Conservation (phyloP, 2,113 vertebrate species). For the Ploceus nigricollis region DNA sequence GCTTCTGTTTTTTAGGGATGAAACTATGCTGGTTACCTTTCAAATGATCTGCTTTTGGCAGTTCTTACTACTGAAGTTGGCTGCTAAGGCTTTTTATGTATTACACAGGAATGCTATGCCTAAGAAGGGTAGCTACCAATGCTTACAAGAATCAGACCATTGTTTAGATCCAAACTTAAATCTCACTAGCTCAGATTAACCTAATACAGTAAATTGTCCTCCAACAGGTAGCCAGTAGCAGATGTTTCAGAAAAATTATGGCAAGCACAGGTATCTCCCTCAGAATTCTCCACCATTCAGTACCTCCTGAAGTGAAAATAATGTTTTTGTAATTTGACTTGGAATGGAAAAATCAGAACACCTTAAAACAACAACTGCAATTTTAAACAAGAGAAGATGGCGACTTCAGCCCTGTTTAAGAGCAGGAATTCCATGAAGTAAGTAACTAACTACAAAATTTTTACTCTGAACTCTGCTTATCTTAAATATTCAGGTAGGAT, state of each 20-base stretch:
- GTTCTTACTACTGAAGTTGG: not conserved
- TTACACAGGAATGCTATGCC: not conserved
- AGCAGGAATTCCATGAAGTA: not conserved
- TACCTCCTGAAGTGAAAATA: not conserved
- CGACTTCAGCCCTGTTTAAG: not conserved
- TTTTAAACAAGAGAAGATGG: not conserved
- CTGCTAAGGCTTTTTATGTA: not conserved
- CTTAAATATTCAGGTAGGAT: not conserved
- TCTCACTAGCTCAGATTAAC: not conserved
- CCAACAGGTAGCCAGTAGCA: fast-evolving
- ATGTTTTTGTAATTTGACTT: not conserved
- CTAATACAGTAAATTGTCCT: not conserved
- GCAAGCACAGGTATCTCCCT: not conserved
- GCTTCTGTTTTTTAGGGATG: not conserved
- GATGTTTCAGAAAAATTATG: not conserved
- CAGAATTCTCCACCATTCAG: not conserved
- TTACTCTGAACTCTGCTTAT: not conserved
- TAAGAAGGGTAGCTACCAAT: not conserved
- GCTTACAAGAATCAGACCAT: not conserved
- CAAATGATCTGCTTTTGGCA: not conserved
- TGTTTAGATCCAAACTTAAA: not conserved
- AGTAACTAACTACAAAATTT: not conserved
- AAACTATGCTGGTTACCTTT: not conserved
- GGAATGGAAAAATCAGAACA: not conserved
- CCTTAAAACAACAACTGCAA: not conserved